Conservation (phyloP, 2,113 vertebrate genomes). For the Ailuropoda melanoleuca region DNA sequence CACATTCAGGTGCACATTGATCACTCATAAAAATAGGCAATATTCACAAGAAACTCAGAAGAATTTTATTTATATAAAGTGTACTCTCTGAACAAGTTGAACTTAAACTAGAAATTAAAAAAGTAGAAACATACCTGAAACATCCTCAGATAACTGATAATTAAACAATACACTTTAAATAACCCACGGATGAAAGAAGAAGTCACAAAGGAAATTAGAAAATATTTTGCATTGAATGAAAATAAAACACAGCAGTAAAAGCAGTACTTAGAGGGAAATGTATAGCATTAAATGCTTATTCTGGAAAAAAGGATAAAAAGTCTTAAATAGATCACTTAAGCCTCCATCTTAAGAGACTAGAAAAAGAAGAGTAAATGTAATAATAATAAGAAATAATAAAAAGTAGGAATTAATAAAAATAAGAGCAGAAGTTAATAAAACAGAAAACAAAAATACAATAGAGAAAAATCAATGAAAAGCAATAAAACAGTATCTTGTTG, state of each 20-base stretch:
- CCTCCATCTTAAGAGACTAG: background rate
- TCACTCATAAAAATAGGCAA: background rate
- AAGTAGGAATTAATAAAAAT: background rate
- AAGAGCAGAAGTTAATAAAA: background rate
- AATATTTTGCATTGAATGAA: background rate
- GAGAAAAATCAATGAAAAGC: background rate
- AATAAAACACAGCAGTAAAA: background rate
- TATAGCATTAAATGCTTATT: background rate
- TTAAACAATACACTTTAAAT: background rate
- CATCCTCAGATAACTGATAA: background rate
- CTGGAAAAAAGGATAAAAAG: background rate
- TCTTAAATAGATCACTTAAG: background rate
- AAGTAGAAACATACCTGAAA: background rate
- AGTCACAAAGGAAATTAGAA: background rate
- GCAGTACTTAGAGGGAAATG: background rate
- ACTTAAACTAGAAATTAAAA: background rate
- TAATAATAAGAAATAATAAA: background rate
- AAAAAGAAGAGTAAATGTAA: background rate
- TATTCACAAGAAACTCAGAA: background rate
- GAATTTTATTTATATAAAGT: background rate
- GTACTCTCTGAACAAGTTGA: background rate
- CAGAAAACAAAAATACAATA: background rate
- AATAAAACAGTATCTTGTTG: background rate
- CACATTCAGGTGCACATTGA: background rate
- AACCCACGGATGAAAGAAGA: background rate